Evolutionary conservation across 2,888 invertebrate species (phyloP).

Genomic region (Ophion obscuratus): DNA sequence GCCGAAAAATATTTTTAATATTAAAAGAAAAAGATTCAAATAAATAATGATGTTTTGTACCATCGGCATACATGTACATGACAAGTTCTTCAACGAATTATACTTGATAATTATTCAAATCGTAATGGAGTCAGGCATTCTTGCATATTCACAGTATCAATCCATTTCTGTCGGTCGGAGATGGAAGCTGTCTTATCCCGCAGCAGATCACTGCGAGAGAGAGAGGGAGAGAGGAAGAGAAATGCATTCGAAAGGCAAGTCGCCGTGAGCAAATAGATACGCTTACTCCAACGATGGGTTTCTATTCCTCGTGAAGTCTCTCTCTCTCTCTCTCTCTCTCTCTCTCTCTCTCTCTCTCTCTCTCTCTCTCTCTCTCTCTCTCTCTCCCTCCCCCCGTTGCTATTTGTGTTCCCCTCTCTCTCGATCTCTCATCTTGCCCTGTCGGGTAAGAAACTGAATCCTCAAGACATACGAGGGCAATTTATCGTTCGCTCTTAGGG

Average conservation of each 20-base stretch:
- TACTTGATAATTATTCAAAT: slow-evolving; percentile 33
- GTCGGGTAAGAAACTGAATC: slow-evolving; percentile 41
- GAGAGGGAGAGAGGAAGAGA: not conserved
- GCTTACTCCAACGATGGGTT: slow-evolving; percentile 40
- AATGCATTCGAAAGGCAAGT: slow-evolving; percentile 39
- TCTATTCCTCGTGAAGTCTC: slow-evolving; percentile 16
- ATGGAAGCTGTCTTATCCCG: slow-evolving; percentile 43
- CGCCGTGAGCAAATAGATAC: slow-evolving; percentile 35
- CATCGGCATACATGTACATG: not conserved
- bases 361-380: not conserved
- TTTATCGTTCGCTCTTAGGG: slow-evolving; percentile 56
- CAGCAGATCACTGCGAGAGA: slow-evolving; percentile 36
- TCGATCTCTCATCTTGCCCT: not conserved
- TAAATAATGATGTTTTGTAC: not conserved
- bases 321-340: slow-evolving; percentile 2
- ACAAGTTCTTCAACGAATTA: slow-evolving; percentile 10
- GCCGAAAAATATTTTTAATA: no score
- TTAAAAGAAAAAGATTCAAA: not conserved
- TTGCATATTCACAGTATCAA: slow-evolving; percentile 11
- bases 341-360: no score
- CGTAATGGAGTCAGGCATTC: slow-evolving; percentile 4
- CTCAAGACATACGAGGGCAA: slow-evolving; percentile 60
- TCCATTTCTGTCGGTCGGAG: slow-evolving; percentile 49
- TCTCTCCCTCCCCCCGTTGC: not conserved
- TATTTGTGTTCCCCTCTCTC: not conserved